Evolutionary conservation across 2,113 vertebrate species (phyloP), one percentile per base, ranked within the genome.

Genomic region (Setophaga coronata): DNA sequence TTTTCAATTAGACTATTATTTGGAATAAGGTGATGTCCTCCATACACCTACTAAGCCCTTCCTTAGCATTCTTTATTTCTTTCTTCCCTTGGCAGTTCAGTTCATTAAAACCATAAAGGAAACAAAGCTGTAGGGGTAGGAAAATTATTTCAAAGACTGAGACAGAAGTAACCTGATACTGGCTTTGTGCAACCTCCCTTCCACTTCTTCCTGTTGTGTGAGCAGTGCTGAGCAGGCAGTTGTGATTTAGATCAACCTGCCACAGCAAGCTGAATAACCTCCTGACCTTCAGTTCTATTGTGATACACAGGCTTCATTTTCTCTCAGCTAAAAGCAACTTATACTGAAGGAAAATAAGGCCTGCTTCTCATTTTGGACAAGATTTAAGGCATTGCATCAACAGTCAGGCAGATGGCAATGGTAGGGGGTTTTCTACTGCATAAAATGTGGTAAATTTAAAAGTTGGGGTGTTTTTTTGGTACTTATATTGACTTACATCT

Each of bases 201-300:
- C 89, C 47, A 87, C 82, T 97, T 96, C 56, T 57, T 84, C 93
- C 73, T 95, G 87, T 89, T 97, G 92, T 89, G 88, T 70, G 81
- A 94, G 72, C 70, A 87, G 72, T 2, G 2, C 50, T 92, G 87
- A 92, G 89, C 54, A 73, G 47, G 60, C 58, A n/a, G 84, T 82
- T 91, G 51, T 56, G 93, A 90, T 95, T 96, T 89, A 93, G 87
- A 93, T 93, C 83, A 96, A 83, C 95, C 96, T 86, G 85, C 90
- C 94, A 93, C 89, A 95, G 97, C 76, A 96, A 94, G 90, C 84
- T 89, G 69, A 93, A 82, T 94, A 91, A 90, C 92, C 92, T 77
- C 62, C 87, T 65, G 85, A 96, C 95, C 97, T 95, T 78, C 79
- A 72, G 16, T 74, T 95, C 80, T 94, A 64, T 81, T 92, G 76